phyloP scores from a whole-genome alignment of 2,797 vertebrate genomes.

The Lacerta viridis region DNA sequence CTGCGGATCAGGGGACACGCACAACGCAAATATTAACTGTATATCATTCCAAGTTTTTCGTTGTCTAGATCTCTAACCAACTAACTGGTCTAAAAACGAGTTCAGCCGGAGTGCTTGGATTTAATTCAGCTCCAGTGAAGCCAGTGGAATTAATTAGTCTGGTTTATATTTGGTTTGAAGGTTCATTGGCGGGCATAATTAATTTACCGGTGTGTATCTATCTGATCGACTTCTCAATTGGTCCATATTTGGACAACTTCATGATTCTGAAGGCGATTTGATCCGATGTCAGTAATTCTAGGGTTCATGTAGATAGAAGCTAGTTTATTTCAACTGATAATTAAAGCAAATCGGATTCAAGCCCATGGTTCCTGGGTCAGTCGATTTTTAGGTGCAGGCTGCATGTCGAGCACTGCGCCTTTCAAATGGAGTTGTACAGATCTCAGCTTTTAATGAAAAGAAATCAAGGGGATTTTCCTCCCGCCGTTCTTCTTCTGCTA shows the following conservation, averaged over 20 bases:
- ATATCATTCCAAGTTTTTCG: not conserved
- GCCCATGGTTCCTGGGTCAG: not conserved
- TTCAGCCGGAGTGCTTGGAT: not conserved
- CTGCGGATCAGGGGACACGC: not conserved
- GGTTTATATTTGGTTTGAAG: not conserved
- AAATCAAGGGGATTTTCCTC: not conserved
- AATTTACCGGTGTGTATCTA: not conserved
- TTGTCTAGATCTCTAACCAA: not conserved
- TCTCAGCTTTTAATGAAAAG: accelerated
- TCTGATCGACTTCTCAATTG: not conserved
- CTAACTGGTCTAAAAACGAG: not conserved
- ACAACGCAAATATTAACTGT: not conserved
- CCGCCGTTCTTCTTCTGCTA: not conserved
- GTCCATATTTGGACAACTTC: not conserved
- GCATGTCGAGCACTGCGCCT: accelerated
- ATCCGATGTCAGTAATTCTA: no score
- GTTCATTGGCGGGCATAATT: not conserved
- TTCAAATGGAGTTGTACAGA: not conserved
- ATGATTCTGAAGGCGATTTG: not conserved
- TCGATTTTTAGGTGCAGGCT: not conserved
- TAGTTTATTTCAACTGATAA: not conserved
- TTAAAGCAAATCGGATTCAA: not conserved
- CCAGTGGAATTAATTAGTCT: not conserved
- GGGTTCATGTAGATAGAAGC: no score
- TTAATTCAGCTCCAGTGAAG: not conserved